Evolutionary conservation across 1,140 invertebrate genomes (phyloP), one percentile per base, ranked within the genome.

Genomic region (Tribolium castaneum): DNA sequence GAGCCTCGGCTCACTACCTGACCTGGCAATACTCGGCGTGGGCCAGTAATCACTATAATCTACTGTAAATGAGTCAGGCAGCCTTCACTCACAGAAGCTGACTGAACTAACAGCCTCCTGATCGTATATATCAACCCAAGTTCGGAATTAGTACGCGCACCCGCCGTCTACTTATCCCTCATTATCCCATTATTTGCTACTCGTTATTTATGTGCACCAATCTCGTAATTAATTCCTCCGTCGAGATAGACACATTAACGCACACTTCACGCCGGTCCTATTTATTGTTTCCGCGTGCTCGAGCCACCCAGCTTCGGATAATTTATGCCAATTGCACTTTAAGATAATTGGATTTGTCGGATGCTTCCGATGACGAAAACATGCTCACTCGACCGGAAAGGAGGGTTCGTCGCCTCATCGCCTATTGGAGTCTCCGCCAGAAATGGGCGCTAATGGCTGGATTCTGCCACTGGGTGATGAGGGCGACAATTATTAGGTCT

Each of bases 1-100:
- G 25, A 72, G 70, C 70, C 45, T 77, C 62, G 51, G 22, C 50
- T 71, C 51, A 35, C 76, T 77, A 54, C 76, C 76, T 73, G 66
- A 78, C 25, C 51, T 70, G 76, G 51, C 66, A 77, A 77, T 71
- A 70, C 66, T 39, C 79, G 70, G 79, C 79, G 79, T 80, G 77
- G 79, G 79, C 77, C 77, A 66, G 77, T 80, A 80, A 80, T 80
- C 77, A 80, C 79, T 80, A 80, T 80, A 80, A 80, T 80, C 77
- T 80, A 76, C 79, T 51, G 73, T 78, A 78, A 80, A 80, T 80
- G 77, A 80, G 79, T 78, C 74, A 75, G 74, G 77, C 77, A 78
- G 70, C 76, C 75, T 80, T 80, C 79, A 80, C 77, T 80, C 77
- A 80, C 74, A 78, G 66, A 78, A 78, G 76, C 76, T 73, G 54